Base-by-base conservation (phyloP, 2,113 vertebrate species). In the Dendrocopos noguchii region DNA sequence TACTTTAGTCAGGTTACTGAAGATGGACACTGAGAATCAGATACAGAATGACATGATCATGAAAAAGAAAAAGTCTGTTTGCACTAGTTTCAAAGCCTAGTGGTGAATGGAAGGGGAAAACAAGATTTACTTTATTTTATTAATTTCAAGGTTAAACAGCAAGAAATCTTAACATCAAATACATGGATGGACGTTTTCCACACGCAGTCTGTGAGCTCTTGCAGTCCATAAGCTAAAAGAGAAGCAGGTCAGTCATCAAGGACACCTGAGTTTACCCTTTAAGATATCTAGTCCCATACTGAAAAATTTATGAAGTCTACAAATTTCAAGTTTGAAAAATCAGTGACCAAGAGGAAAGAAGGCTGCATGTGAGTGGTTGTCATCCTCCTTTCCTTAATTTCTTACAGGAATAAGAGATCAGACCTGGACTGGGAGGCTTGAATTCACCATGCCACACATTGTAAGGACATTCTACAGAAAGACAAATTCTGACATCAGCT, bases 261-360 rank as follows among this genome's bases (percentile, higher is more conserved):
- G 88, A 90, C 57, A 95, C 24, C 75, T 81, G 53, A 81, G 65
- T 65, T 68, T 89, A 65, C 63, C 80, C 57, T 16, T 19, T 22
- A 80, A 72, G 57, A 81, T 56, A 33, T 81, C 83, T 73, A 67
- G 55, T n/a, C 47, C 18, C 44, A 78, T 8, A 60, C 0, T 78
- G 88, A 94, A 96, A 95, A 90, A 95, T 88, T 65, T 61, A 95
- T 77, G 52, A 33, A 60, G 59, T 29, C 9, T 42, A 78, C 65
- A 71, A 60, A 75, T 80, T 47, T 81, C 42, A 56, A 71, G 53
- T 77, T 71, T 80, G 68, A 87, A 91, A 91, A 91, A 85, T 55
- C 56, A 47, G 25, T 53, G 46, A 66, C 60, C 79, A 83, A 74
- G 56, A 90, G 57, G 53, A 74, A 93, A 60, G 39, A 60, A 70